Conservation (phyloP, 2,797 vertebrate species). For the Dicrostonyx torquatus region DNA sequence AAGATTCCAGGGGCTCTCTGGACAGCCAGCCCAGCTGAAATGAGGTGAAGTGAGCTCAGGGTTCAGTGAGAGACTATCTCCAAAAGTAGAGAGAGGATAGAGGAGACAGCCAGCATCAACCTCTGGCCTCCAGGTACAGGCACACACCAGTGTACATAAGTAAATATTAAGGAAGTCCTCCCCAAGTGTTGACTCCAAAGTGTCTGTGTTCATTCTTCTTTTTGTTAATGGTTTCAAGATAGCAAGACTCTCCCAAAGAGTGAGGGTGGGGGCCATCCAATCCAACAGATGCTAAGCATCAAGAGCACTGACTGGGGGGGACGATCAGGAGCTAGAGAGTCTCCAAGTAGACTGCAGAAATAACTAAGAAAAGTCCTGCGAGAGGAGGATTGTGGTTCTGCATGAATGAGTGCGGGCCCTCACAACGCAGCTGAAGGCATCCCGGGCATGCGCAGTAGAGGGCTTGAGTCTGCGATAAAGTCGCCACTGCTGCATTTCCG, state of each 20-base stretch:
- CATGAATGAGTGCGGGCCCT: neutral
- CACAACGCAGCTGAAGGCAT: neutral
- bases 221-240: neutral
- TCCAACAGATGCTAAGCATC: conserved; percentile 41
- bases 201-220: neutral
- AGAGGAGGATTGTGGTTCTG: neutral
- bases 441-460: neutral
- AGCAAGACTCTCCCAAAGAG: neutral
- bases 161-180: neutral
- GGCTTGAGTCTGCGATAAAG: neutral
- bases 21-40: neutral
- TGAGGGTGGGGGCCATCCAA: conserved; percentile 25
- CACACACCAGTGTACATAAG: neutral
- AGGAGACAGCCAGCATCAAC: neutral
- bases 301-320: neutral
- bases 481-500: neutral
- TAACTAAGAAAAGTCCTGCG: neutral
- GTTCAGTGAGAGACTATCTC: neutral
- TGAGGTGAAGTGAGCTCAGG: too few species aligned
- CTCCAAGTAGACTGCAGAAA: neutral
- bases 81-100: neutral
- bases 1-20: neutral
- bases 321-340: neutral
- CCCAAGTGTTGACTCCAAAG: neutral
- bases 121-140: neutral